phyloP scores from a whole-genome alignment of 1,140 invertebrate species.

The Drosophila bipectinata region DNA sequence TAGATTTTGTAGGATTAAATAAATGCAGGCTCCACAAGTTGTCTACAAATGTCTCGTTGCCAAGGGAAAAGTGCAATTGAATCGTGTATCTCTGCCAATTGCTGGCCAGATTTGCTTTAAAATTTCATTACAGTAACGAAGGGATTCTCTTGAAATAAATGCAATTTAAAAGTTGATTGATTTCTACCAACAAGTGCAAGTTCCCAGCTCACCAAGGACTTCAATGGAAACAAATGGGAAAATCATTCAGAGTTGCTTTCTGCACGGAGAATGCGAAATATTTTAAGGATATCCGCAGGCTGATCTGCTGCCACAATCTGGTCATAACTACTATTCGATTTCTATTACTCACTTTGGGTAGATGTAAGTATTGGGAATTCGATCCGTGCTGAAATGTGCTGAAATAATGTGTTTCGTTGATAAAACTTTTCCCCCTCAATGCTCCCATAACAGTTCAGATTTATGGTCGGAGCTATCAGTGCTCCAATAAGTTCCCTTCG shows the following conservation, averaged over 20 bases:
- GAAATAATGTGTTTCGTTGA: conserved; percentile 48
- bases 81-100: conserved; percentile 46
- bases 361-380: conserved; percentile 25
- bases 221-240: not conserved
- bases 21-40: conserved; percentile 12
- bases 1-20: not conserved
- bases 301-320: not conserved
- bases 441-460: conserved; percentile 52
- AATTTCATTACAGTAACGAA: conserved; percentile 71
- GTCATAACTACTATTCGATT: not conserved
- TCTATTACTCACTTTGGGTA: conserved; percentile 9
- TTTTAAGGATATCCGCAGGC: not conserved
- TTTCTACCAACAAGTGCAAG: conserved; percentile 36
- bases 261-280: conserved; percentile 17
- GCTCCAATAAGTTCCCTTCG: conserved; percentile 14
- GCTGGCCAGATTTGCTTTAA: conserved; percentile 64
- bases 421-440: conserved; percentile 44
- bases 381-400: conserved; percentile 23
- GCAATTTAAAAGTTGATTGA: conserved; percentile 52
- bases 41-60: conserved; percentile 41
- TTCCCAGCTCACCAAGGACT: conserved; percentile 19
- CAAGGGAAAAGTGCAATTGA: conserved; percentile 13
- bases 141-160: conserved; percentile 32
- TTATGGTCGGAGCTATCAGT: conserved; percentile 43
- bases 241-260: no score